Conservation (phyloP, 2,888 invertebrate genomes). For the Ptilodon capucinus region DNA sequence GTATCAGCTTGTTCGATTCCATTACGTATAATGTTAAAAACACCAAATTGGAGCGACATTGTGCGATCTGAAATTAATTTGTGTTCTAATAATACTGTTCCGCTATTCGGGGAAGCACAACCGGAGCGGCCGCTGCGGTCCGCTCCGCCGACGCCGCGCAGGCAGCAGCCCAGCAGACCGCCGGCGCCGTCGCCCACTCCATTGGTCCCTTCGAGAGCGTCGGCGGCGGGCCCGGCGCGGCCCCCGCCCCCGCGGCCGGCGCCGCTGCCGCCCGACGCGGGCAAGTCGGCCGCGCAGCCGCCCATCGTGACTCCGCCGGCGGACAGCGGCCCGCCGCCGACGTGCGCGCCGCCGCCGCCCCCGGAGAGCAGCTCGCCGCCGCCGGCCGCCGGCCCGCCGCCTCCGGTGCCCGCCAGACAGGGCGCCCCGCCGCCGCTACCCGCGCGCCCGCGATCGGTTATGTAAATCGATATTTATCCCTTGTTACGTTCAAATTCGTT, state of each 20-base stretch:
- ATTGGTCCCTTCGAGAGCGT: conserved; percentile 68
- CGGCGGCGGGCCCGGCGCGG: conserved; percentile 74
- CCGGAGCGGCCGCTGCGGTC: conserved; percentile 66
- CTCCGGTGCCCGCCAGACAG: conserved; percentile 81
- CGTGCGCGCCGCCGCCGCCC: conserved; percentile 84
- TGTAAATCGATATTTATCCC: conserved; percentile 17
- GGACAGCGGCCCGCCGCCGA: conserved; percentile 84
- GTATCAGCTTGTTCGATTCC: conserved; percentile 86
- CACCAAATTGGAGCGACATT: conserved; percentile 92
- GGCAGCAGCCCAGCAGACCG: conserved; percentile 83
- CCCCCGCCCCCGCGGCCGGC: conserved; percentile 84
- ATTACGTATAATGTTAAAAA: conserved; percentile 89
- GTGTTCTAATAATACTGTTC: conserved; percentile 92
- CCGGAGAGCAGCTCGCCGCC: conserved; percentile 60
- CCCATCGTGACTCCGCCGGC: conserved; percentile 74
- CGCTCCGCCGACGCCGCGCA: conserved; percentile 74
- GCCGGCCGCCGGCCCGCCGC: conserved; percentile 64
- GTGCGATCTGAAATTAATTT: conserved; percentile 92
- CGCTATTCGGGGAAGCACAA: conserved; percentile 83
- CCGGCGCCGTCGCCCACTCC: conserved; percentile 83
- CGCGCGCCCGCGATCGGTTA: conserved; percentile 78
- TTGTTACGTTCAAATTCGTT: conserved; percentile 16
- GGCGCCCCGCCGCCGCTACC: conserved; percentile 86
- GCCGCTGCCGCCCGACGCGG: conserved; percentile 78
- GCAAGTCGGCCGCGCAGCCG: conserved; percentile 59